Evolutionary conservation across 2,113 vertebrate genomes (phyloP).

Genomic region (Oophaga pumilio): DNA sequence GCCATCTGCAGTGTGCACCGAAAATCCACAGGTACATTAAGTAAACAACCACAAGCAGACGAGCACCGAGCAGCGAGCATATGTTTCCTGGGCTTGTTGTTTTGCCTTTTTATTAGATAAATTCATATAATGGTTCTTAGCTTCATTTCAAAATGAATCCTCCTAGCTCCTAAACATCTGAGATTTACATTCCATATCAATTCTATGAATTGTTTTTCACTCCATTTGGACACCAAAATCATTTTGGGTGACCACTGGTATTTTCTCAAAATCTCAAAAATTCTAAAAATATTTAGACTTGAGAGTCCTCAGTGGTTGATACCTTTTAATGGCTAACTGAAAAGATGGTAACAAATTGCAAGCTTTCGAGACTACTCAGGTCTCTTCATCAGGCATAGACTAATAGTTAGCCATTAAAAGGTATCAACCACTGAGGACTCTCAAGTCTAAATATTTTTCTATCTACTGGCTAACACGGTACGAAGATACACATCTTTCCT

Average conservation of each 20-base stretch:
- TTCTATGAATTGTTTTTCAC: background rate
- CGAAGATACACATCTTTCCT: too few species aligned
- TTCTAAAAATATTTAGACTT: too few species aligned
- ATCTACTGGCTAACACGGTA: too few species aligned
- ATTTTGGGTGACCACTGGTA: background rate
- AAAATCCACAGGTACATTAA: constrained; percentile 39
- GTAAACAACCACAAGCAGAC: constrained; percentile 25
- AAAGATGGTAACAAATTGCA: too few species aligned
- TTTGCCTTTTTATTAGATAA: constrained; percentile 35
- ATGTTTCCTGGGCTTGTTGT: background rate
- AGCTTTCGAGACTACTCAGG: too few species aligned
- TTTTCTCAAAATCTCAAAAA: background rate
- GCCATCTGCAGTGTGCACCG: constrained; percentile 31
- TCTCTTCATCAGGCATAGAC: too few species aligned
- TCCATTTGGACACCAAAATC: background rate
- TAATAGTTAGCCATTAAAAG: too few species aligned
- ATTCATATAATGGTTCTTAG: background rate
- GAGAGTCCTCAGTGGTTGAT: too few species aligned
- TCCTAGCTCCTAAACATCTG: background rate
- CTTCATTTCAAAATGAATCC: background rate
- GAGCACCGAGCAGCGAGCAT: constrained; percentile 1
- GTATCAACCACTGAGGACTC: too few species aligned
- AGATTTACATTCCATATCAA: background rate
- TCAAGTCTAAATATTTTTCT: too few species aligned
- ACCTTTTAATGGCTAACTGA: too few species aligned